Evolutionary conservation across 2,888 invertebrate species (phyloP), one percentile per base, ranked within the genome.

Genomic region (Seira sanloemensis): DNA sequence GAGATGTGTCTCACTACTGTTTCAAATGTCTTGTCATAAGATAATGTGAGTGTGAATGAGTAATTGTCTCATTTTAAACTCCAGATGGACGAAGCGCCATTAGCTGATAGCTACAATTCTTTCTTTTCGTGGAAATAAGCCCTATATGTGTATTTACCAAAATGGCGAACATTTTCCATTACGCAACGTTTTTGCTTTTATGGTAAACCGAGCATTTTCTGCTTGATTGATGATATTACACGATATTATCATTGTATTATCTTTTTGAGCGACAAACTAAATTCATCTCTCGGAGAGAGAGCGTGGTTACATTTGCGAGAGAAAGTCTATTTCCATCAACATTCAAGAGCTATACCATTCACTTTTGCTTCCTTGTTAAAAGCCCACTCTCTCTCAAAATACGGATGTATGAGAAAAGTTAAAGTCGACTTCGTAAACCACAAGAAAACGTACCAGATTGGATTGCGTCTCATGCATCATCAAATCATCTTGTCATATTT

Each of bases 401-500:
- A 37, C 58, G 58, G n/a, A 18, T 58, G 7, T 58, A 9, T 2
- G 1, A 9, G 2, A 68, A 23, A 66, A 66, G 66, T 23, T 66
- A 66, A 58, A 23, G 9, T 19, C 12, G 46, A 5, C 21, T 24
- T 58, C 19, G 12, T 66, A n/a, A n/a, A 19, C 24, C 24, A 66
- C 24, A 66, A 24, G 58, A 66, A 24, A 4, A 12, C 24, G 4
- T 24, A 24, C 7, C 21, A 66, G 66, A 66, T 66, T 66, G 66
- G 18, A 58, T 58, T 58, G 58, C 58, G 58, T 58, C 66, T 66
- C 66, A 23, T 24, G 9, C 24, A 66, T 4, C 66, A 66, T 66
- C 66, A 66, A 66, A 67, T 69, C 69, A 69, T 69, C 69, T 37
- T 69, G 37, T 69, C 69, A 69, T 69, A 69, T 69, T 37, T 69